A percentile compares a stretch with the other conserved stretches of the same genome.
Conservation (phyloP, 2,888 invertebrate species). For the Drosophila meridiana region DNA sequence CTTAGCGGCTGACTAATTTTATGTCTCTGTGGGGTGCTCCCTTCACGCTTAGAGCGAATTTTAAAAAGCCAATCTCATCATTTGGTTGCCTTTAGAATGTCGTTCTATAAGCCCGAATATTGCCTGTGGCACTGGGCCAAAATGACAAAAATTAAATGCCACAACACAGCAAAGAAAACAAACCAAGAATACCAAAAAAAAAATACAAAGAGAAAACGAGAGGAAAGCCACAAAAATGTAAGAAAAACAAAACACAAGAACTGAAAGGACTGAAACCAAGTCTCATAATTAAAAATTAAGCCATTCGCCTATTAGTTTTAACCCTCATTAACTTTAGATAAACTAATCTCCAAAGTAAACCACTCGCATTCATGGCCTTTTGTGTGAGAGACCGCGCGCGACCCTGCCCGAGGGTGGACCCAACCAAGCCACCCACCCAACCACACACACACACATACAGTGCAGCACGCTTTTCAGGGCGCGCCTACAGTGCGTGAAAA, state of each 20-base stretch:
- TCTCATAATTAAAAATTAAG: slow-evolving; percentile 81
- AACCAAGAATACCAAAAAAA: slow-evolving; percentile 5
- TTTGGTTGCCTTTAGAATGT: slow-evolving; percentile 51
- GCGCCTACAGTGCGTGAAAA: slow-evolving; percentile 80
- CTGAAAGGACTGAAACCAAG: slow-evolving; percentile 61
- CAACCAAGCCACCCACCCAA: background rate
- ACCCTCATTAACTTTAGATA: slow-evolving; percentile 82
- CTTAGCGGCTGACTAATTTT: slow-evolving; percentile 23
- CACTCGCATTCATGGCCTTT: slow-evolving; percentile 72
- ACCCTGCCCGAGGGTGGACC: slow-evolving; percentile 64
- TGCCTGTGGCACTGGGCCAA: slow-evolving; percentile 65
- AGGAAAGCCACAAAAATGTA: slow-evolving; percentile 46
- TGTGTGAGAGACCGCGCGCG: slow-evolving; percentile 49
- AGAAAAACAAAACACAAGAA: slow-evolving; percentile 46
- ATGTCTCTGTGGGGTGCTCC: background rate
- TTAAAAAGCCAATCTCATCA: slow-evolving; percentile 53
- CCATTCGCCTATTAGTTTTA: slow-evolving; percentile 82
- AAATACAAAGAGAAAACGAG: background rate
- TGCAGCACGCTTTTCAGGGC: slow-evolving; percentile 42
- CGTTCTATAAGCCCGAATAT: slow-evolving; percentile 58
- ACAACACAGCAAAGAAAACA: slow-evolving; percentile 40
- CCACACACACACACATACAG: background rate
- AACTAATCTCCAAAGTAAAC: slow-evolving; percentile 81
- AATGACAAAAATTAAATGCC: slow-evolving; percentile 71
- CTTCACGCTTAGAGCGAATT: slow-evolving; percentile 17